Percentiles rank a stretch among this genome's conserved stretches.
Evolutionary conservation across 1,140 invertebrate genomes (phyloP).

Genomic region (Cephus cinctus): DNA sequence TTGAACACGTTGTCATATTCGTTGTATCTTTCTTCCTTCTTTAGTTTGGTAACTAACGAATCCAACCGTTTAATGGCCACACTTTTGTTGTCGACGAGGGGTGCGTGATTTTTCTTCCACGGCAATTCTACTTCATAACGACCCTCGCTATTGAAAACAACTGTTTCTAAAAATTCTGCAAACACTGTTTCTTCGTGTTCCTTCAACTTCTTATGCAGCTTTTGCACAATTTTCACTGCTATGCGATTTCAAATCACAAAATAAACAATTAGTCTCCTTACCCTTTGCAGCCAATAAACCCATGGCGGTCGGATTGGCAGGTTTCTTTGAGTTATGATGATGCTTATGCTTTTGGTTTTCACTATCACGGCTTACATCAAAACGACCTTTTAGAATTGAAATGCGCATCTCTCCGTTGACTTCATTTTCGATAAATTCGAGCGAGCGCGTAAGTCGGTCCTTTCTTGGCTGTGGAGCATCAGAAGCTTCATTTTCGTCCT

Average conservation of each 20-base stretch:
- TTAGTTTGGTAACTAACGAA: not conserved
- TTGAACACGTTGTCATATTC: conserved; percentile 16
- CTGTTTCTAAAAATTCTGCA: conserved; percentile 31
- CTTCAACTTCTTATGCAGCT: too few relatives aligned
- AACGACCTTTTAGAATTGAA: conserved; percentile 20
- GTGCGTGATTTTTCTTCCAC: conserved; percentile 25
- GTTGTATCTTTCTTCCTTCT: not conserved
- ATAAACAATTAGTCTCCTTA: conserved; percentile 8
- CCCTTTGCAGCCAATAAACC: conserved; percentile 10
- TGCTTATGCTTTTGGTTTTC: conserved; percentile 5
- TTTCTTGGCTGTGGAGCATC: not conserved
- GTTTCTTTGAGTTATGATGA: not conserved
- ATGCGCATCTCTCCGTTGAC: conserved; percentile 30
- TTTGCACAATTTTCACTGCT: conserved; percentile 14
- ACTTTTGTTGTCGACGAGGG: conserved; percentile 8
- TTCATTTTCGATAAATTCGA: conserved; percentile 28
- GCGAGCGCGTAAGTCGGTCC: conserved; percentile 15
- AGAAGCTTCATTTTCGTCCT: not conserved
- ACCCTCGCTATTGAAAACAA: conserved; percentile 24
- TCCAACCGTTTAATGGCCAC: not conserved
- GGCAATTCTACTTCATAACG: conserved; percentile 35
- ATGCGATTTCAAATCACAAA: conserved; percentile 19
- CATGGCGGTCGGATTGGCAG: conserved; percentile 10
- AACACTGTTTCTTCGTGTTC: conserved; percentile 25
- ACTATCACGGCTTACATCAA: conserved; percentile 5